phyloP scores from a whole-genome alignment of 2,113 vertebrate genomes.

The Lasiurus borealis region DNA sequence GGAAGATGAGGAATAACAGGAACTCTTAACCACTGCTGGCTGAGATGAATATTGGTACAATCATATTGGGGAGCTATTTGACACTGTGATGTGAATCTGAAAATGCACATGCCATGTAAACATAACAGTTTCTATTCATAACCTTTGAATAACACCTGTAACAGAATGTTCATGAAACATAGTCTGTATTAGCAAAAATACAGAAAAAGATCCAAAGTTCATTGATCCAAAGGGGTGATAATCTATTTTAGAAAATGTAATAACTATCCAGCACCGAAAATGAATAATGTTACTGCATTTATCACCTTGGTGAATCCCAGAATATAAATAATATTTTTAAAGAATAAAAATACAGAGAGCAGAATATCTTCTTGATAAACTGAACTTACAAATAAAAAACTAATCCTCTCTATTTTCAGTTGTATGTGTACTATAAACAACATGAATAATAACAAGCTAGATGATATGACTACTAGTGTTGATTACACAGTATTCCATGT shows the following conservation, averaged over 20 bases:
- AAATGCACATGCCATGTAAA: background rate
- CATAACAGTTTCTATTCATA: background rate
- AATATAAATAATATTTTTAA: background rate
- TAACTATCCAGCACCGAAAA: background rate
- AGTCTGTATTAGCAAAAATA: background rate
- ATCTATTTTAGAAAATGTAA: background rate
- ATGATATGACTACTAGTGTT: background rate
- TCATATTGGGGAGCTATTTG: background rate
- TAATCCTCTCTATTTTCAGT: background rate
- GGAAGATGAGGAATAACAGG: background rate
- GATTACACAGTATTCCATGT: background rate
- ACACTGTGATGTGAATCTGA: no score
- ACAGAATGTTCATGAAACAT: background rate
- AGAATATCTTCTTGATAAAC: background rate
- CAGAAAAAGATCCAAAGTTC: background rate
- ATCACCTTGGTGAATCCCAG: background rate
- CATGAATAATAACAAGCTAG: background rate
- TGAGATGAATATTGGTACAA: background rate
- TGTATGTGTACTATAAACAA: background rate
- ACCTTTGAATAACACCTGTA: background rate
- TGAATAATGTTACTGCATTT: background rate
- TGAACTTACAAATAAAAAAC: background rate
- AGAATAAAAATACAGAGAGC: background rate
- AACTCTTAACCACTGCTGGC: background rate
- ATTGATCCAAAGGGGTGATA: background rate